Conservation (phyloP, 2,797 vertebrate species). For the Pantherophis vulpinus region DNA sequence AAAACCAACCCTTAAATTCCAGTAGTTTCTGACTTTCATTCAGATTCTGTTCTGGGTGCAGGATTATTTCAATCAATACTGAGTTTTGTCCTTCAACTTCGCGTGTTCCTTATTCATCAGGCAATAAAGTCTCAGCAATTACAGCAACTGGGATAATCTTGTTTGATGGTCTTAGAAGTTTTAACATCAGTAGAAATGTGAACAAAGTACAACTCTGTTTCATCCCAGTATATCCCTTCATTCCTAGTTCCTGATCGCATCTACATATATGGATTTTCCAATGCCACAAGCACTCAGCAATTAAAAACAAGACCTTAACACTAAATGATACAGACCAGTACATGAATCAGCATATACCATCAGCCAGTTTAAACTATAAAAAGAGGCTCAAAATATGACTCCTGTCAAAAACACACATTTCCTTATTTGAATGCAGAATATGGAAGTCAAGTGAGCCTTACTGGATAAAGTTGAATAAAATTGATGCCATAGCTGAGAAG, state of each 20-base stretch:
- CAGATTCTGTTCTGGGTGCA: not conserved
- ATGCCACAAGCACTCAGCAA: not conserved
- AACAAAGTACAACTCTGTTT: not conserved
- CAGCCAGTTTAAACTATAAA: not conserved
- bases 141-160: not conserved
- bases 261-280: not conserved
- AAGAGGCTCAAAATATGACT: not conserved
- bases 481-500: not conserved
- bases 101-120: not conserved
- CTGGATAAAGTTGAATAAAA: not conserved
- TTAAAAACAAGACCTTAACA: not conserved
- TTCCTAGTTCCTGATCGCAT: not conserved
- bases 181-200: not conserved
- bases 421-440: not conserved
- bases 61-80: conserved; percentile 20
- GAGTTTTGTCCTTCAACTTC: conserved; percentile 1
- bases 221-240: not conserved
- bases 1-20: not conserved
- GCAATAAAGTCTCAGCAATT: conserved; percentile 3
- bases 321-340: not conserved
- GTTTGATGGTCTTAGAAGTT: not conserved
- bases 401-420: not conserved
- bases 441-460: not conserved
- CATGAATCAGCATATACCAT: not conserved
- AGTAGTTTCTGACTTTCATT: not conserved